A percentile compares a stretch with the other conserved stretches of the same genome.
Evolutionary conservation across 2,113 vertebrate genomes (phyloP).

Genomic region (Hipposideros armiger): DNA sequence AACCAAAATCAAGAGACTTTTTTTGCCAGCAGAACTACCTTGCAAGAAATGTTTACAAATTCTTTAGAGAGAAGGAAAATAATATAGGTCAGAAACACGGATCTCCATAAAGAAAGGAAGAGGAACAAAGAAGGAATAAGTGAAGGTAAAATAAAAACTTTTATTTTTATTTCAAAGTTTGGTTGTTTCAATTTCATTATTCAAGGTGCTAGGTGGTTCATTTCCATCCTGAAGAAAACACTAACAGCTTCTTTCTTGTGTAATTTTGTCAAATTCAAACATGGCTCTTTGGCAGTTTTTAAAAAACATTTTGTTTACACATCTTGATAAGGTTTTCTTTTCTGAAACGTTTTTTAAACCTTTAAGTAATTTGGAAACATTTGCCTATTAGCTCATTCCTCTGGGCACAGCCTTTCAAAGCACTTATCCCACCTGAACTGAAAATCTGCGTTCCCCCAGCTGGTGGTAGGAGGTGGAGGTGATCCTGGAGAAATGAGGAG

Average conservation of each 20-base stretch:
- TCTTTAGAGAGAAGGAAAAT: neutral
- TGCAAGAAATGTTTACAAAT: neutral
- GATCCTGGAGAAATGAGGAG: neutral
- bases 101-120: neutral
- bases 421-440: constrained; percentile 21
- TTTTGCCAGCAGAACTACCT: neutral
- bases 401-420: constrained; percentile 38
- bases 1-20: neutral
- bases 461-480: neutral
- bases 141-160: neutral
- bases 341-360: neutral
- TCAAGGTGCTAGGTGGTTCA: constrained; percentile 4
- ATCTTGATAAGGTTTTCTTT: constrained; percentile 42
- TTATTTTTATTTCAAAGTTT: constrained; percentile 27
- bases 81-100: neutral
- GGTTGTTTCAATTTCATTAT: constrained; percentile 37
- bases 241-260: neutral
- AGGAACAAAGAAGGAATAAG: neutral
- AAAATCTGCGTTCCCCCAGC: neutral
- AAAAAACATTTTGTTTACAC: constrained; percentile 52
- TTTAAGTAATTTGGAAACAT: constrained; percentile 47
- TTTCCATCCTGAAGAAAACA: constrained; percentile 54
- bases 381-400: constrained; percentile 16
- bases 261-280: constrained; percentile 52
- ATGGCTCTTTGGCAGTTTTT: constrained; percentile 2